Conservation (phyloP, 2,113 vertebrate genomes). For the Hydropotes inermis region DNA sequence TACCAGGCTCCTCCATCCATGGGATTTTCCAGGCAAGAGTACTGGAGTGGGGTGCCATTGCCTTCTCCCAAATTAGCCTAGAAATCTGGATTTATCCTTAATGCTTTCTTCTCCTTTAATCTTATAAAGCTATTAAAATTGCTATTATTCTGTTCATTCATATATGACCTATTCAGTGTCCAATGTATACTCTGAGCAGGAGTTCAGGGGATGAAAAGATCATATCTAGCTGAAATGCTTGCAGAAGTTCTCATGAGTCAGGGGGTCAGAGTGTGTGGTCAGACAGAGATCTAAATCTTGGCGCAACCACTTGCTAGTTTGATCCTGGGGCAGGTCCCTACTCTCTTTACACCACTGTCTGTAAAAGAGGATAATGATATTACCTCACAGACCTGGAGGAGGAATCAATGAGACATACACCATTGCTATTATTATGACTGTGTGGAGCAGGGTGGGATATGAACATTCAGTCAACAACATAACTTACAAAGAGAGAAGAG, state of each 20-base stretch:
- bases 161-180: neutral
- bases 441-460: neutral
- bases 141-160: neutral
- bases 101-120: neutral
- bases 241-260: neutral
- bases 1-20: no score
- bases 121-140: neutral
- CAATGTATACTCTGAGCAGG: neutral
- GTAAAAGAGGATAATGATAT: neutral
- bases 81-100: neutral
- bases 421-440: neutral
- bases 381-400: neutral
- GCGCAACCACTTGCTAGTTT: neutral
- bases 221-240: neutral
- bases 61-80: neutral
- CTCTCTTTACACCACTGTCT: neutral
- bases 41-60: no score
- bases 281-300: neutral
- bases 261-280: neutral
- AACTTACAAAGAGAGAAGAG: neutral
- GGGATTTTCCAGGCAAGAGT: no score
- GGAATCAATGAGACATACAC: neutral
- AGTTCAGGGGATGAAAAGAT: neutral
- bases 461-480: neutral
- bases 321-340: neutral